A percentile compares a stretch with the other conserved stretches of the same genome.
phyloP scores from a whole-genome alignment of 1,140 invertebrate genomes.

The Caenorhabditis latens region DNA sequence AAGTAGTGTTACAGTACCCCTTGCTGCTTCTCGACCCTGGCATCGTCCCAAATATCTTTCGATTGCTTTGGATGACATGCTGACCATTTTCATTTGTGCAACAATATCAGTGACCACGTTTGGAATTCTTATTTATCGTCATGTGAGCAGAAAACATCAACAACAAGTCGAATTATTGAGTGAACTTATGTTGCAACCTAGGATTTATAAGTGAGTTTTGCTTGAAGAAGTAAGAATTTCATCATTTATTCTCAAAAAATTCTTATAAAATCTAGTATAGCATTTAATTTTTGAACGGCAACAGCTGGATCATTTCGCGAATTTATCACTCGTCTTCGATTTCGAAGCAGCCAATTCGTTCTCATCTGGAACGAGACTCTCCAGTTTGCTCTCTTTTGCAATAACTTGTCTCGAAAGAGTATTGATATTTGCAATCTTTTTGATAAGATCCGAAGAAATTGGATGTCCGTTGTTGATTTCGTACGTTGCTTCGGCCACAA shows the following conservation, averaged over 20 bases:
- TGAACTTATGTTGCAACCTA: slow-evolving; percentile 59
- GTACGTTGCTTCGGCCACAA: neutral
- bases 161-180: slow-evolving; percentile 47
- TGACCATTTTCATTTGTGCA: slow-evolving; percentile 58
- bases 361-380: slow-evolving; percentile 19
- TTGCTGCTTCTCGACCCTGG: slow-evolving; percentile 18
- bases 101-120: slow-evolving; percentile 29
- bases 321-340: neutral
- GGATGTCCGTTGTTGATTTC: neutral
- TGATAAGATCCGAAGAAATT: neutral
- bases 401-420: slow-evolving; percentile 36
- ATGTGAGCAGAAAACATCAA: slow-evolving; percentile 53
- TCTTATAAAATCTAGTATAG: too few species aligned
- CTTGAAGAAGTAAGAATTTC: too few species aligned
- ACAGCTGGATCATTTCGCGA: too few species aligned
- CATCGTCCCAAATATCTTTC: slow-evolving; percentile 57
- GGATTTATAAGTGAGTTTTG: slow-evolving; percentile 33
- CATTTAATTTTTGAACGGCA: too few species aligned
- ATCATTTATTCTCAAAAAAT: too few species aligned
- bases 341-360: slow-evolving; percentile 23
- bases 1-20: neutral
- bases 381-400: slow-evolving; percentile 15
- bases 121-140: slow-evolving; percentile 40
- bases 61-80: slow-evolving; percentile 60
- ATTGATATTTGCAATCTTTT: slow-evolving; percentile 38